phyloP scores from a whole-genome alignment of 2,113 vertebrate genomes.

The Spermophilus dauricus region DNA sequence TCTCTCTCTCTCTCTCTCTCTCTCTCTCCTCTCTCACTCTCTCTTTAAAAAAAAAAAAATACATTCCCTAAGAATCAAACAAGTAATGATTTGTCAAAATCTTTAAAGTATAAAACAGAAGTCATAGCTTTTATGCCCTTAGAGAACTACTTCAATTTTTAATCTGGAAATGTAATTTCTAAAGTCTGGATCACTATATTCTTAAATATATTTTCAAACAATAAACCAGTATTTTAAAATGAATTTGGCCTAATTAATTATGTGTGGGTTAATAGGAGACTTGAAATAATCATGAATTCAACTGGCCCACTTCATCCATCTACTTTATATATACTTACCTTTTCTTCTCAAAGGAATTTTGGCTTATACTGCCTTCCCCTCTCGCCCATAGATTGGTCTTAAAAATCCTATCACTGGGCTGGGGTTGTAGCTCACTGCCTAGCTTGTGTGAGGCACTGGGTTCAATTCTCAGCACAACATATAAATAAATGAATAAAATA shows the following conservation, averaged over 20 bases:
- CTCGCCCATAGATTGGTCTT: neutral
- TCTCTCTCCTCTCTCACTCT: too few relatives aligned
- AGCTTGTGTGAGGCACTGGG: too few relatives aligned
- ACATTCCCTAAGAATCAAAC: neutral
- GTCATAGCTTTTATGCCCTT: neutral
- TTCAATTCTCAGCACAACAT: too few relatives aligned
- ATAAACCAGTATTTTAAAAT: constrained; percentile 1
- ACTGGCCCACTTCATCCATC: neutral
- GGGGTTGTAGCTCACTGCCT: too few relatives aligned
- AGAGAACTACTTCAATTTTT: constrained; percentile 12
- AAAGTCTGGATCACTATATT: neutral
- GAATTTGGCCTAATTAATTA: neutral
- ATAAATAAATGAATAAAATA: too few relatives aligned
- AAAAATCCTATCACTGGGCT: neutral
- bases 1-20: too few relatives aligned
- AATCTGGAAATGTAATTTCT: constrained; percentile 46
- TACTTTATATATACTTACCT: neutral
- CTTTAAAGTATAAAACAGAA: constrained; percentile 46
- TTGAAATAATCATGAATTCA: neutral
- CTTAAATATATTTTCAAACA: constrained; percentile 2
- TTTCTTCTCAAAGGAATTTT: constrained; percentile 6
- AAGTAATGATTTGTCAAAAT: neutral
- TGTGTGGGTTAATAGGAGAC: neutral
- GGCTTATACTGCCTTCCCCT: neutral
- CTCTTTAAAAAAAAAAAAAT: too few relatives aligned